Evolutionary conservation across 2,888 invertebrate genomes (phyloP), one percentile per base, ranked within the genome.

Genomic region (Parochlus steinenii): DNA sequence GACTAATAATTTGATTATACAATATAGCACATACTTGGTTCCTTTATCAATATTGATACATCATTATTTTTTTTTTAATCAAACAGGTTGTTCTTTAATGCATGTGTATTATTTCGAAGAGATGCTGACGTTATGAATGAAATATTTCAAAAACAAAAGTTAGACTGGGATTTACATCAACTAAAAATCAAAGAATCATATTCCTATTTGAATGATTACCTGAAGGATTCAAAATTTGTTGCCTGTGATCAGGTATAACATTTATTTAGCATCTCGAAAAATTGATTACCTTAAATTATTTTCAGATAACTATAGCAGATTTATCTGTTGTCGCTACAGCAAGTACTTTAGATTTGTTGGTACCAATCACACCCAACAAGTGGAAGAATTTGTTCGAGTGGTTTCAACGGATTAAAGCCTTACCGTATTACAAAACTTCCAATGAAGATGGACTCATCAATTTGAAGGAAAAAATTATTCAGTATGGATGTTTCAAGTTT

Each of bases 241-340:
- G 59, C 61, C 12, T 51, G 54, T n/a, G 46, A 54, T 34, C 44
- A 48, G 40, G 57, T 58, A 45, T n/a, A n/a, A n/a, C n/a, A n/a
- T 14, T 14, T 11, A 16, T 29, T 14, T n/a, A 29, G 11, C 5
- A 29, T 15, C 19, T 30, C 19, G 12, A 18, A 7, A 4, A 30
- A 30, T n/a, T 5, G 19, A 20, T n/a, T n/a, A n/a, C 12, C 12
- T 16, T 30, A 10, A 18, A 30, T 30, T 30, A n/a, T 33, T 23
- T 16, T 33, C 25, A 43, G 5, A 29, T 52, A 18, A 48, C 51
- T 5, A 52, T 64, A 40, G 63, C 63, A 30, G 63, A 63, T 47
- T 48, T 62, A 42, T 58, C 59, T 26, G 49, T 60, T 35, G 49
- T 59, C 40, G 51, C 61, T 40, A 58, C 59, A 41, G 38, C 62